Evolutionary conservation across 1,140 invertebrate genomes (phyloP).

Genomic region (Trichogramma pretiosum): DNA sequence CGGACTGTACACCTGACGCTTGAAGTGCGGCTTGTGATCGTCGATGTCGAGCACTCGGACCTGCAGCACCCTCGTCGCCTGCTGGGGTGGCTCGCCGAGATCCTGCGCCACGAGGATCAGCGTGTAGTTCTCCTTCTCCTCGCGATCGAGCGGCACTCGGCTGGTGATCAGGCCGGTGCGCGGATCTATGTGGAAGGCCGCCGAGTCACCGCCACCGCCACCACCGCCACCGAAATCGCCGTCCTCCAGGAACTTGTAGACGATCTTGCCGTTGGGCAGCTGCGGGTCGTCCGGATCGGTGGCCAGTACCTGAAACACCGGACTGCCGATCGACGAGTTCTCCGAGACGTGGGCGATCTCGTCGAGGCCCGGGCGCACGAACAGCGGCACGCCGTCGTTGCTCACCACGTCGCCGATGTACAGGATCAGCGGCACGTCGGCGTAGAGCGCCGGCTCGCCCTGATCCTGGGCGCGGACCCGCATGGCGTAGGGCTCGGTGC

Average conservation of each 20-base stretch:
- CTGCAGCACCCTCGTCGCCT: slow-evolving; percentile 59
- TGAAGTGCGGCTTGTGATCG: slow-evolving; percentile 69
- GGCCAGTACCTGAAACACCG: slow-evolving; percentile 68
- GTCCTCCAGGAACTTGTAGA: slow-evolving; percentile 63
- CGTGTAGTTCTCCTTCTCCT: slow-evolving; percentile 62
- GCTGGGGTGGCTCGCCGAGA: slow-evolving; percentile 65
- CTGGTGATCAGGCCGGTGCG: slow-evolving; percentile 68
- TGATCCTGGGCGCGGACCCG: slow-evolving; percentile 62
- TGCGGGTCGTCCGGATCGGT: slow-evolving; percentile 71
- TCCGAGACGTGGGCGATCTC: slow-evolving; percentile 65
- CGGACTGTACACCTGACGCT: slow-evolving; percentile 56
- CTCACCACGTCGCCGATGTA: slow-evolving; percentile 74
- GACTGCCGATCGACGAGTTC: slow-evolving; percentile 64
- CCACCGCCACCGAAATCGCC: too few relatives aligned
- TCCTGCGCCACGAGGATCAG: slow-evolving; percentile 67
- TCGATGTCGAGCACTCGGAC: slow-evolving; percentile 67
- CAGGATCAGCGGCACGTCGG: slow-evolving; percentile 56
- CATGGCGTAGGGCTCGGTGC: slow-evolving; percentile 64
- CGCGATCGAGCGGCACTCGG: slow-evolving; percentile 57
- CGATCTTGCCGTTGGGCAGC: slow-evolving; percentile 62
- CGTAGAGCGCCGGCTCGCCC: slow-evolving; percentile 53
- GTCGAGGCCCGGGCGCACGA: slow-evolving; percentile 61
- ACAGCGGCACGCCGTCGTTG: slow-evolving; percentile 73
- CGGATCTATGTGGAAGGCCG: slow-evolving; percentile 55
- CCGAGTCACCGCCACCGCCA: slow-evolving; percentile 55